These are phyloP conservation scores for Oxystoma pomonae DNA, from an alignment of 2,888 invertebrate genomes.

Conservation along the genomic window DNA sequence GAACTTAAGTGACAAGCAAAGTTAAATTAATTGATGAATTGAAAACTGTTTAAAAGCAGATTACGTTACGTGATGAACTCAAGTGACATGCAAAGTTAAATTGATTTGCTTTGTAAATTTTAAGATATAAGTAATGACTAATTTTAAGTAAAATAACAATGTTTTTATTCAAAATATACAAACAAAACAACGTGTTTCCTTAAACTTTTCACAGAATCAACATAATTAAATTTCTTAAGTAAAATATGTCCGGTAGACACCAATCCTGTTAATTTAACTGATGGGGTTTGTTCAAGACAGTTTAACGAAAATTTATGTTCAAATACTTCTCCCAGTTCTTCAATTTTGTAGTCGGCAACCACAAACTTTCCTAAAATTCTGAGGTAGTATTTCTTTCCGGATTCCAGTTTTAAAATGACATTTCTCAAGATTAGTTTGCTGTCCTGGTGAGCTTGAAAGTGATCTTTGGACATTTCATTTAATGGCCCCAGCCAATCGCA, in stretches of 20 bases:
- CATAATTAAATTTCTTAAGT: constrained; percentile 19
- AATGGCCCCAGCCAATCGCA: constrained; percentile 15
- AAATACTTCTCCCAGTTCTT: constrained; percentile 20
- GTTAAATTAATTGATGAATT: too few relatives aligned
- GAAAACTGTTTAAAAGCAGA: too few relatives aligned
- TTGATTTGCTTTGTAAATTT: too few relatives aligned
- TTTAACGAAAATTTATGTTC: constrained; percentile 16
- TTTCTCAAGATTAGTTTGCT: constrained; percentile 19
- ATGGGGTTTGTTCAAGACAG: not conserved
- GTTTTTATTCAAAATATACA: constrained; percentile 17
- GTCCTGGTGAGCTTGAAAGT: constrained; percentile 18
- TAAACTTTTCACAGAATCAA: constrained; percentile 18
- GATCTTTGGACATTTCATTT: constrained; percentile 12
- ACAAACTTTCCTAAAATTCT: constrained; percentile 19
- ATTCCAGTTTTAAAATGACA: constrained; percentile 19
- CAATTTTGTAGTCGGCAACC: constrained; percentile 11
- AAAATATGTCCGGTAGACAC: constrained; percentile 17
- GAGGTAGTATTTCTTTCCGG: constrained; percentile 15
- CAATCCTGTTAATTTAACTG: constrained; percentile 14
- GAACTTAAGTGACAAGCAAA: too few relatives aligned
- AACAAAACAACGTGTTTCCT: constrained; percentile 18
- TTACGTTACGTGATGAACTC: too few relatives aligned
- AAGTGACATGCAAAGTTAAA: too few relatives aligned
- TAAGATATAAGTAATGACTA: too few relatives aligned
- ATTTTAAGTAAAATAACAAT: not conserved